Base-by-base conservation (phyloP, 2,888 invertebrate genomes). In the Lissocephala sabroskyi region DNA sequence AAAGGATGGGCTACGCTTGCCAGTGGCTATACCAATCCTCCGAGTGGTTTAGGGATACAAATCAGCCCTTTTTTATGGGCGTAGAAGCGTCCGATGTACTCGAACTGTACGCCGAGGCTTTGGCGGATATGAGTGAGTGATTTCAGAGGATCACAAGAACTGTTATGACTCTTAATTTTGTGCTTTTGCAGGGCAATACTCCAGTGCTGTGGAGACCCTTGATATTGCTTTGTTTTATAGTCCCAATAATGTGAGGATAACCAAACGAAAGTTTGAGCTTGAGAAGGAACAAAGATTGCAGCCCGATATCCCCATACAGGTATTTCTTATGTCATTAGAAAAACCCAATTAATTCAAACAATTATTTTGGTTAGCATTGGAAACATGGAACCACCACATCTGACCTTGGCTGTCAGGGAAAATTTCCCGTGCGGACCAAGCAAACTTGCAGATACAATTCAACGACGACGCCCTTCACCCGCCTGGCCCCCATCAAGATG, bases 401-500 rank as follows among this genome's bases (percentile, higher is more conserved):
- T 39, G 62, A 79, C 29, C 41, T 36, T 1, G 81, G 79, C 6
- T 82, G 82, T 11, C 82, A 80, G 2, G 82, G 81, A 0, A 41
- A 59, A 33, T 82, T 56, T 18, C 32, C 55, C 0, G 30, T 49
- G 5, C 17, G 36, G 17, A 51, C 63, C 0, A 59, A 46, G 1
- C 59, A 81, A 10, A 47, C 70, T 35, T 82, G 82, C 26, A 7
- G 66, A 16, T 82, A 82, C 46, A 82, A 82, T 13, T 65, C 52
- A n/a, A 82, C 76, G 2, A 76, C 65, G 1, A 54, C 65, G 0
- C 45, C 75, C 0, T 82, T 81, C 10, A 56, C 81, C 1, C 62
- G 52, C 3, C 28, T 82, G 18, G 83, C 82, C 0, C 83, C 83
- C 0, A 29, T 82, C 0, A 82, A 83, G 62, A 77, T 79, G 79